Evolutionary conservation across 2,113 vertebrate species (phyloP).

Genomic region (Ochotona princeps): DNA sequence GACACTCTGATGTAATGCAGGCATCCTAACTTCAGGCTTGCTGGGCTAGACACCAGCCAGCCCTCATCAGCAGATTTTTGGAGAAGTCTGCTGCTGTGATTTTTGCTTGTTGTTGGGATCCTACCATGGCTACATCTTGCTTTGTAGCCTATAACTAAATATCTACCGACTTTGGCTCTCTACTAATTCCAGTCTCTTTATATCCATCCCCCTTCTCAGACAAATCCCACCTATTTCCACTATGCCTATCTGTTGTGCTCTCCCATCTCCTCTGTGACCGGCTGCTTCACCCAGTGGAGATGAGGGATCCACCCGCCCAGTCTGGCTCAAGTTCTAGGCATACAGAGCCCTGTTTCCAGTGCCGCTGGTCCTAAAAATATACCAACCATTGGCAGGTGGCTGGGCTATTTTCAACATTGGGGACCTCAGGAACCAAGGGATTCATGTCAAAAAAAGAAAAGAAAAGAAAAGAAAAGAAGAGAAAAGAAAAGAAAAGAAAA

Average conservation of each 20-base stretch:
- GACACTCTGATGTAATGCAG: too few species aligned
- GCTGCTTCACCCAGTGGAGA: slow-evolving; percentile 42
- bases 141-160: background rate
- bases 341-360: slow-evolving; percentile 71
- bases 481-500: too few species aligned
- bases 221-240: background rate
- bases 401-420: slow-evolving; percentile 80
- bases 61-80: too few species aligned
- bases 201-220: background rate
- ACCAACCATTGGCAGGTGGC: slow-evolving; percentile 72
- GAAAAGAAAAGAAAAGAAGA: too few species aligned
- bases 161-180: background rate
- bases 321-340: slow-evolving; percentile 67
- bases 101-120: background rate
- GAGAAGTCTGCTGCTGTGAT: background rate
- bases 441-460: slow-evolving; percentile 38
- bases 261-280: background rate
- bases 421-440: slow-evolving; percentile 73
- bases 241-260: background rate
- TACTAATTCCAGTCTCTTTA: background rate
- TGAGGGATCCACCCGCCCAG: slow-evolving; percentile 46
- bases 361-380: slow-evolving; percentile 78
- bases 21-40: too few species aligned
- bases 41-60: too few species aligned
- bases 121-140: background rate